Percentiles rank a stretch among this genome's conserved stretches.
These are phyloP conservation scores for Frankliniella fusca DNA, from an alignment of 2,888 invertebrate species.

Conservation along the genomic window DNA sequence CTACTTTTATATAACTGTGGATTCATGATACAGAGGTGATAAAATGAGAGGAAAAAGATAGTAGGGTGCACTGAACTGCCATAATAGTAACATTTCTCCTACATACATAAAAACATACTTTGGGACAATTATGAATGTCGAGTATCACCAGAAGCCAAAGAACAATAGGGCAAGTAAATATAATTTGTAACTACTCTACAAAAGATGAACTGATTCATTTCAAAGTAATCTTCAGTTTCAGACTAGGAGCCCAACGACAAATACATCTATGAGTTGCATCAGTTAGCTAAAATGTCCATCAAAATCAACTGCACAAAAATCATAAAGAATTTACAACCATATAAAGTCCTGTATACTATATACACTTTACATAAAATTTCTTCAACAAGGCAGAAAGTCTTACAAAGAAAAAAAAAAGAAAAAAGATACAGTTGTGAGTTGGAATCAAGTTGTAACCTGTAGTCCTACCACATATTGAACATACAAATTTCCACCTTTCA, in stretches of 20 bases:
- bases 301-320: constrained; percentile 18
- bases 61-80: not conserved
- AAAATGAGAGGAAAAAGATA: not conserved
- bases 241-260: constrained; percentile 24
- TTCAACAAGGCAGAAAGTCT: not conserved
- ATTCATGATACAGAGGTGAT: not conserved
- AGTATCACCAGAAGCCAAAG: not conserved
- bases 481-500: not conserved
- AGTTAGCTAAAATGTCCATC: constrained; percentile 19
- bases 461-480: not conserved
- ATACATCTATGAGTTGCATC: constrained; percentile 12
- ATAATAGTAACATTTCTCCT: not conserved
- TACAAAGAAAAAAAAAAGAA: not conserved
- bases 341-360: constrained; percentile 4
- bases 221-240: constrained; percentile 16
- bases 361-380: constrained; percentile 18
- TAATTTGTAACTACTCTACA: not conserved
- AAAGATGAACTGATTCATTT: constrained; percentile 9
- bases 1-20: not conserved
- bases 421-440: not conserved
- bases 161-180: not conserved
- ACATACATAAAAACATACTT: not conserved
- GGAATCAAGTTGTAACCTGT: not conserved
- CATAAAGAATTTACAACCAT: constrained; percentile 14
- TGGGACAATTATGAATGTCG: not conserved